A percentile compares a stretch with the other conserved stretches of the same genome.
Evolutionary conservation across 2,888 invertebrate species (phyloP).

Genomic region (Pterobdella sp.): DNA sequence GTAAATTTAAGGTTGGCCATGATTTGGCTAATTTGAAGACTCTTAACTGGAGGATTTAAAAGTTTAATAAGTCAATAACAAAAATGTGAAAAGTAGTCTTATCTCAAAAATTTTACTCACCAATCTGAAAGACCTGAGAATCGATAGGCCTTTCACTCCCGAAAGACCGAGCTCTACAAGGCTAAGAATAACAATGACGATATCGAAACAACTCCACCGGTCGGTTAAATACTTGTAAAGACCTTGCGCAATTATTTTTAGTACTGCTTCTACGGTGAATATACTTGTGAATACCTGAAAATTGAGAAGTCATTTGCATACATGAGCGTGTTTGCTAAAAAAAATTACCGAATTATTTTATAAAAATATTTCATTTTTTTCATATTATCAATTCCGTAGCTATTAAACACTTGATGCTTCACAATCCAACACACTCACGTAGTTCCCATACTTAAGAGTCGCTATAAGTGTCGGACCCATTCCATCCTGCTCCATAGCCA

Average conservation of each 20-base stretch:
- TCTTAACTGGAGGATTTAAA: slow-evolving; percentile 69
- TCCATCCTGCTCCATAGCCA: slow-evolving; percentile 91
- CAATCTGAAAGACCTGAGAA: slow-evolving; percentile 93
- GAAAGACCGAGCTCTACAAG: slow-evolving; percentile 85
- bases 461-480: slow-evolving; percentile 73
- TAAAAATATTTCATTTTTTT: too few relatives aligned
- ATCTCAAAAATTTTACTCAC: slow-evolving; percentile 56
- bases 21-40: slow-evolving; percentile 98
- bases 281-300: slow-evolving; percentile 89
- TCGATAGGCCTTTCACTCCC: slow-evolving; percentile 90
- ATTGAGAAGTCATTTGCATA: background rate
- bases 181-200: slow-evolving; percentile 91
- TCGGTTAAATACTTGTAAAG: slow-evolving; percentile 95
- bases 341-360: too few relatives aligned
- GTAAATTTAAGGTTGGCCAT: slow-evolving; percentile 94
- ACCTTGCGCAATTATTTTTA: slow-evolving; percentile 92
- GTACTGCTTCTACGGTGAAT: slow-evolving; percentile 84
- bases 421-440: slow-evolving; percentile 61
- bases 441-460: slow-evolving; percentile 83
- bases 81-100: background rate
- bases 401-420: background rate
- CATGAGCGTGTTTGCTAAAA: background rate
- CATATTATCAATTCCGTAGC: too few relatives aligned
- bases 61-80: background rate
- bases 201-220: slow-evolving; percentile 98